Percentiles rank a stretch among this genome's conserved stretches.
These are phyloP conservation scores for Tethea ocularis DNA, from an alignment of 2,888 invertebrate genomes.

Conservation along the genomic window DNA sequence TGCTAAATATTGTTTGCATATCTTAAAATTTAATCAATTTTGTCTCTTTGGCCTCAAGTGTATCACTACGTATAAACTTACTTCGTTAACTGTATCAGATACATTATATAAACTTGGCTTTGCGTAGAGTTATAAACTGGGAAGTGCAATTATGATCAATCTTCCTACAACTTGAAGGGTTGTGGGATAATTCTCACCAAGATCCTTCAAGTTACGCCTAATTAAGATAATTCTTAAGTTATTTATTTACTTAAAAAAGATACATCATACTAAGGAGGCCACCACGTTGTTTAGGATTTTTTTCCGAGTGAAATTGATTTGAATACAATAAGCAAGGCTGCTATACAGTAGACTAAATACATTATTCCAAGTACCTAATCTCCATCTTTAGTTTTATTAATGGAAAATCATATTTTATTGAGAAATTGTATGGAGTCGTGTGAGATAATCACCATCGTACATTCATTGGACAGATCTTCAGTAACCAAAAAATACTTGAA, in stretches of 20 bases:
- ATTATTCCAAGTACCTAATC: no score
- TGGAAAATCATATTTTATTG: no score
- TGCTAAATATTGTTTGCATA: no score
- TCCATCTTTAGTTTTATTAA: no score
- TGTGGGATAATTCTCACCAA: no score
- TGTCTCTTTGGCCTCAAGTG: not conserved
- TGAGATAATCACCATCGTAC: no score
- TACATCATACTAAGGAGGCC: not conserved
- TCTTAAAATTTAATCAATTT: not conserved
- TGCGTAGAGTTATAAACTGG: not conserved
- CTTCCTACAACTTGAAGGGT: not conserved
- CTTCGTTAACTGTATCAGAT: constrained; percentile 1
- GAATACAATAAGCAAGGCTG: not conserved
- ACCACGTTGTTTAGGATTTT: not conserved
- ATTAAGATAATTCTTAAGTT: no score
- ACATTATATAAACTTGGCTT: not conserved
- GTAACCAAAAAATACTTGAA: no score
- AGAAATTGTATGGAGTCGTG: no score
- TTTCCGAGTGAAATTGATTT: not conserved
- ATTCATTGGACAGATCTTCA: no score
- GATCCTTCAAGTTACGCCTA: no score
- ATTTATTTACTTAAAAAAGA: not conserved
- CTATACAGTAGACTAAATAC: not conserved
- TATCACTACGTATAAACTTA: not conserved
- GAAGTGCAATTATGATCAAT: constrained; percentile 5